These are phyloP conservation scores for Rhegmatorhina hoffmannsi DNA, from an alignment of 2,113 vertebrate genomes.

Conservation along the genomic window DNA sequence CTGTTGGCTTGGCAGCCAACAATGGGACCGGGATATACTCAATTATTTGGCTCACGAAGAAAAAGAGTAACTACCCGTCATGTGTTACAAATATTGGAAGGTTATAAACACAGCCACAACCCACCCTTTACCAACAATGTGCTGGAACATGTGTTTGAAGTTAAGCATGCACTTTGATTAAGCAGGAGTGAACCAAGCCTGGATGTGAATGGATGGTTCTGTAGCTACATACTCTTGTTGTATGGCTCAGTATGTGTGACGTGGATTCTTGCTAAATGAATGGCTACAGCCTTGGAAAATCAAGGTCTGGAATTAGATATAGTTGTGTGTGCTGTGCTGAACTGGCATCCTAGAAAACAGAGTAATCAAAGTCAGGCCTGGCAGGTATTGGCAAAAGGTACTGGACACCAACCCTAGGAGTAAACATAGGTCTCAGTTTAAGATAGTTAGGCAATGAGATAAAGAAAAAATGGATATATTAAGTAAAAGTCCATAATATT, in stretches of 20 bases:
- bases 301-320: neutral
- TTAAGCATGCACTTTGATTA: slow-evolving; percentile 38
- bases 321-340: neutral
- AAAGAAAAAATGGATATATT: neutral
- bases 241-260: neutral
- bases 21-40: neutral
- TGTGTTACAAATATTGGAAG: slow-evolving; percentile 46
- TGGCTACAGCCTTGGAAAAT: neutral
- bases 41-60: slow-evolving; percentile 15
- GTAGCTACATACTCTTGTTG: neutral
- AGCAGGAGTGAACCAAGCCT: neutral
- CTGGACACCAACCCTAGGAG: neutral
- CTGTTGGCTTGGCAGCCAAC: slow-evolving; percentile 1
- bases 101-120: slow-evolving; percentile 26
- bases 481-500: neutral
- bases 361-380: neutral
- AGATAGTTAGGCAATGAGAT: neutral
- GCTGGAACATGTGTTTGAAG: slow-evolving; percentile 37
- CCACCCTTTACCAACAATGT: slow-evolving; percentile 1
- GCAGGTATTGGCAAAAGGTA: neutral
- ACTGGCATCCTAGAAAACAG: neutral
- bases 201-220: neutral
- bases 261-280: neutral
- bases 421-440: neutral
- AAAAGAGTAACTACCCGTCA: slow-evolving; percentile 22